Base-by-base conservation (phyloP, 2,113 vertebrate genomes). In the Motacilla tschutschensis region DNA sequence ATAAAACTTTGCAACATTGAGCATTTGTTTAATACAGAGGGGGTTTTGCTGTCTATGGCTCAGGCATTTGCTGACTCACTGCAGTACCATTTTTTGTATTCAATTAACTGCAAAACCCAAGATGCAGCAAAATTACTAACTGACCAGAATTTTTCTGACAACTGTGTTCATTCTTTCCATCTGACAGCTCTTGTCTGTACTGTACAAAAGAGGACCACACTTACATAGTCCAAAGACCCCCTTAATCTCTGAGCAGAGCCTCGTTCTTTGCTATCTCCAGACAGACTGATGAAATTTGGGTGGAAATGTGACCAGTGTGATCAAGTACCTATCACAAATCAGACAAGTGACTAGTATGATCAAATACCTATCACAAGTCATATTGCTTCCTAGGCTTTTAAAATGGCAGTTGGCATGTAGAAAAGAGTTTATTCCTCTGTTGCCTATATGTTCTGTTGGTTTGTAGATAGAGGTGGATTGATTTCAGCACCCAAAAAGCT, bases 51-150 rank as follows among this genome's bases (percentile, higher is more conserved):
- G 25, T 77, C 77, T 46, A 15, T 35, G 38, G 29, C 50, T 64
- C 44, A 55, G n/a, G 28, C 63, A 79, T 89, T 83, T 92, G 89
- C 76, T 93, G 76, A 85, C 70, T 92, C 79, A 72, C 19, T 67
- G 14, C n/a, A 28, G 12, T 67, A 15, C 57, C 65, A 58, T 71
- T 87, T 72, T 89, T 85, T 75, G 28, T 35, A 75, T 92, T 89
- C 57, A 67, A 17, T 74, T 83, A 33, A 36, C 70, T 85, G 46
- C 70, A 60, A 85, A 92, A 66, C 10, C 6, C 77, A 71, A 71
- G 46, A 64, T 21, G 21, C 46, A 83, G 62, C 50, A 79, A 74
- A 70, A 72, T 64, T 80, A 31, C 29, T 38, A 67, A 47, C 58
- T 51, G 55, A 43, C 50, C 64, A 53, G 26, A 54, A 4, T 57